phyloP scores from a whole-genome alignment of 2,888 invertebrate species.

The Macrosoma leucophasiata region DNA sequence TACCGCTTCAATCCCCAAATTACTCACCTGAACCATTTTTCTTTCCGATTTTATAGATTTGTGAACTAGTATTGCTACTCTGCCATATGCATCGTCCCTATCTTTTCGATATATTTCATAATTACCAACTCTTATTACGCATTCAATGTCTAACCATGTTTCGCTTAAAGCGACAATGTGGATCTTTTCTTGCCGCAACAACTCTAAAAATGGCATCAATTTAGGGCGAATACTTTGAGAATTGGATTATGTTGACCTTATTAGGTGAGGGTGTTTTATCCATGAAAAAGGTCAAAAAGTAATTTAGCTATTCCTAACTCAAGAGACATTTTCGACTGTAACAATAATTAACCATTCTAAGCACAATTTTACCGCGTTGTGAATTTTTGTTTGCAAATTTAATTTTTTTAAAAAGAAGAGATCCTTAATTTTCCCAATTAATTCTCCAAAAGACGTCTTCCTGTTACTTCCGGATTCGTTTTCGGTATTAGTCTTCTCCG shows the following conservation, averaged over 20 bases:
- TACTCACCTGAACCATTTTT: neutral
- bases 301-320: neutral
- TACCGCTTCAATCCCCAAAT: slow-evolving; percentile 6
- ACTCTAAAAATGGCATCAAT: neutral
- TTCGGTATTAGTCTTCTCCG: no score
- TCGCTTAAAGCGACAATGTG: no score
- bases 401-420: neutral
- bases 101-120: neutral
- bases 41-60: neutral
- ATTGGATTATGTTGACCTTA: neutral
- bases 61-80: neutral
- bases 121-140: neutral
- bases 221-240: neutral
- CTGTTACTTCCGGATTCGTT: neutral
- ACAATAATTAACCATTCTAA: neutral
- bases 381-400: neutral
- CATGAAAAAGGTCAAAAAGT: no score
- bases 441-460: neutral
- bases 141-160: neutral
- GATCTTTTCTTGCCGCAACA: neutral
- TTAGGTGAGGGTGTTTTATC: neutral
- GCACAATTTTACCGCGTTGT: neutral
- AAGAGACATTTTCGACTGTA: neutral
- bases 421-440: neutral
- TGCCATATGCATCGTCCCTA: neutral